Conservation (phyloP, 2,888 invertebrate species). For the Oxyteleia sp. region DNA sequence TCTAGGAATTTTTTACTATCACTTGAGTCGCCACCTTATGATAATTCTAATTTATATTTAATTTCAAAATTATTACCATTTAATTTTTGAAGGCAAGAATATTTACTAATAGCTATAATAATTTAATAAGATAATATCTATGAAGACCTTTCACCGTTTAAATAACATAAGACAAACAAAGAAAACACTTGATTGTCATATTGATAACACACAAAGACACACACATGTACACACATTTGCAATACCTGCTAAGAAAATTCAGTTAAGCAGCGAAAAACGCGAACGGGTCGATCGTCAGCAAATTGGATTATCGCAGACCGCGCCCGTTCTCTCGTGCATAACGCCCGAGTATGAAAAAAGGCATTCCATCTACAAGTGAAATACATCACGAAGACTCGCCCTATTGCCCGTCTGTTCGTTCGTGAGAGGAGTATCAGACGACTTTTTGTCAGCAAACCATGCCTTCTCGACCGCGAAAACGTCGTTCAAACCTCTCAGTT, state of each 20-base stretch:
- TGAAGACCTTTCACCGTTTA: neutral
- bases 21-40: too few relatives aligned
- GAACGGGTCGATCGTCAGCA: slow-evolving; percentile 58
- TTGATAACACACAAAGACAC: slow-evolving; percentile 20
- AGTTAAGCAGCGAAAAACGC: slow-evolving; percentile 49
- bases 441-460: slow-evolving; percentile 50
- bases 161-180: neutral
- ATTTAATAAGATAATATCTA: neutral
- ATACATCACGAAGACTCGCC: slow-evolving; percentile 60
- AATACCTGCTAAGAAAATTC: slow-evolving; percentile 39
- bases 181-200: slow-evolving; percentile 19
- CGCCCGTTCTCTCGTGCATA: slow-evolving; percentile 56
- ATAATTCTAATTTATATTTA: too few relatives aligned
- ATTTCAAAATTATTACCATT: too few relatives aligned
- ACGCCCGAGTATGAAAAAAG: slow-evolving; percentile 62
- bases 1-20: too few relatives aligned
- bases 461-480: slow-evolving; percentile 36
- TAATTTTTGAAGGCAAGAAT: too few relatives aligned
- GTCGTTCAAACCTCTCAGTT: slow-evolving; percentile 25
- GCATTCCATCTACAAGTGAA: slow-evolving; percentile 64
- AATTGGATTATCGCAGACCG: slow-evolving; percentile 64
- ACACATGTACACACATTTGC: too few relatives aligned
- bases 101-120: too few relatives aligned
- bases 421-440: slow-evolving; percentile 36
- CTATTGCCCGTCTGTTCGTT: slow-evolving; percentile 38